phyloP scores from a whole-genome alignment of 2,888 invertebrate genomes.

The Stenchaetothrips biformis region DNA sequence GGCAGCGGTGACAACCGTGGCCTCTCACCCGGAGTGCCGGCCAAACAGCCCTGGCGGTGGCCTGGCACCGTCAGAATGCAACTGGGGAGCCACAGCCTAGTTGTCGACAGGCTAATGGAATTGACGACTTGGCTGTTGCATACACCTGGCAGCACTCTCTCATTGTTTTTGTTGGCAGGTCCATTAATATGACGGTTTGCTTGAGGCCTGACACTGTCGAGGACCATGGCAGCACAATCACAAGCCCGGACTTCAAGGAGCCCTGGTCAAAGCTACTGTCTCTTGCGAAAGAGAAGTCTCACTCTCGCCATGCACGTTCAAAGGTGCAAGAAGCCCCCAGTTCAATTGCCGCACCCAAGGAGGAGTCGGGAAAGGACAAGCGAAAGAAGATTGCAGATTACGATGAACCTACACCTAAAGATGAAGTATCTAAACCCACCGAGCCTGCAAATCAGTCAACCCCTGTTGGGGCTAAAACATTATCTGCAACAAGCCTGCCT shows the following conservation, averaged over 20 bases:
- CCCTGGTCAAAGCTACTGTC: background rate
- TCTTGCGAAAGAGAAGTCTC: background rate
- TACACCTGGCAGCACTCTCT: background rate
- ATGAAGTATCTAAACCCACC: background rate
- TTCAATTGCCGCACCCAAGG: background rate
- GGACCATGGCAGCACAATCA: background rate
- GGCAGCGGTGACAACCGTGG: background rate
- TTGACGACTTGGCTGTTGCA: background rate
- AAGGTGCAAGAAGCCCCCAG: background rate
- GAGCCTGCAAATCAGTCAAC: background rate
- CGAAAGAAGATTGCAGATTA: background rate
- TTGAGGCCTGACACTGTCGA: background rate
- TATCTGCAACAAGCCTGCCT: background rate
- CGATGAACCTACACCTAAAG: background rate
- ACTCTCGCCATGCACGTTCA: no score
- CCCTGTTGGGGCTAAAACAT: background rate
- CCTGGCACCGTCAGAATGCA: background rate
- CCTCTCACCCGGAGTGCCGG: no score
- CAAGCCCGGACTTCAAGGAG: background rate
- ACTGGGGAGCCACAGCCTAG: background rate
- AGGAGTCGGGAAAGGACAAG: background rate
- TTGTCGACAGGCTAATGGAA: background rate
- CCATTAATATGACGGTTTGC: background rate
- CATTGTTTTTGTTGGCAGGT: background rate
- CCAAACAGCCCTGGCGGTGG: no score